A percentile compares a stretch with the other conserved stretches of the same genome.
Evolutionary conservation across 2,113 vertebrate genomes (phyloP).

Genomic region (Paradoxurus hermaphroditus): DNA sequence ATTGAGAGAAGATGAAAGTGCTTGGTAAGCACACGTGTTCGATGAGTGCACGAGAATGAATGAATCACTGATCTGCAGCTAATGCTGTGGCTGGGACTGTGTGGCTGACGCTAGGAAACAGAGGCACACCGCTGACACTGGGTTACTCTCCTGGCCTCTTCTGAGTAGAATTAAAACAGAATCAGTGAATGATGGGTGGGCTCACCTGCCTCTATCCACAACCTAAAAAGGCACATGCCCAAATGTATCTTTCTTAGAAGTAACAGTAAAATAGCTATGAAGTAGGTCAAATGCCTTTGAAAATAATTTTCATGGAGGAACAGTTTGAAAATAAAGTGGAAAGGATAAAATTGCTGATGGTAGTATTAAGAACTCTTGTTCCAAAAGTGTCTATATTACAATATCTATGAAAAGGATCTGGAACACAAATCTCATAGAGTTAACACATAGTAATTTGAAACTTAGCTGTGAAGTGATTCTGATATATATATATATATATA

Average conservation of each 20-base stretch:
- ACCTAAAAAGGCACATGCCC: neutral
- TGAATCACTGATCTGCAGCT: neutral
- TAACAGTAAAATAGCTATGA: neutral
- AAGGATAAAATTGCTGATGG: neutral
- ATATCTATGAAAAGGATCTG: neutral
- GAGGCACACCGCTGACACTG: neutral
- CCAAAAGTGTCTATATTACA: neutral
- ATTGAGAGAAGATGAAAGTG: neutral
- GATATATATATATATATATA: neutral
- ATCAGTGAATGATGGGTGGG: neutral
- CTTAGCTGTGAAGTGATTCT: constrained; percentile 8
- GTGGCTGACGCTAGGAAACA: neutral
- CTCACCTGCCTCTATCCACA: neutral
- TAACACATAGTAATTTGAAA: neutral
- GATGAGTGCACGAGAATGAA: neutral
- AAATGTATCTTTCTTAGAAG: constrained; percentile 24
- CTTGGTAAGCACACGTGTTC: neutral
- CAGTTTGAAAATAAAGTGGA: neutral
- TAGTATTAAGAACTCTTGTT: neutral
- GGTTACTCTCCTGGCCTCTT: neutral
- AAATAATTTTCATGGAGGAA: neutral
- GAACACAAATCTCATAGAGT: neutral
- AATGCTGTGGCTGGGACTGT: neutral
- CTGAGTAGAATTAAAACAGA: constrained; percentile 11
- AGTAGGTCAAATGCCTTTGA: constrained; percentile 31